Evolutionary conservation across 2,797 vertebrate species (phyloP).

Genomic region (Pitangus sulphuratus): DNA sequence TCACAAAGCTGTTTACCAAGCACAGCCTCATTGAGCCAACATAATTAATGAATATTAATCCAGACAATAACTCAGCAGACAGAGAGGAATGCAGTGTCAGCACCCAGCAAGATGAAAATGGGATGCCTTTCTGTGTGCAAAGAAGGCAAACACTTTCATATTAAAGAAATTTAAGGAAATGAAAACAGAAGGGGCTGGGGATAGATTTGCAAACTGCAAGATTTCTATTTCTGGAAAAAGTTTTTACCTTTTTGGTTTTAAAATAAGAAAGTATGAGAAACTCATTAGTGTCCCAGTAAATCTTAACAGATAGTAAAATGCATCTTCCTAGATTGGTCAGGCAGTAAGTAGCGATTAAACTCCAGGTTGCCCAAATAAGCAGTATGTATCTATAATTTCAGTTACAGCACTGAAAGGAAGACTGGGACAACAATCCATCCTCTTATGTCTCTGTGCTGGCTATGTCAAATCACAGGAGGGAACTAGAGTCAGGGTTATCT

Average conservation of each 20-base stretch:
- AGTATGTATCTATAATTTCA: background rate
- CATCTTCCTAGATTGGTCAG: background rate
- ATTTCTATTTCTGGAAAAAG: background rate
- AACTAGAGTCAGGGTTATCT: background rate
- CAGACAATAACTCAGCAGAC: constrained; percentile 41
- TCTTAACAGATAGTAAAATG: background rate
- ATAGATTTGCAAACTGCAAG: background rate
- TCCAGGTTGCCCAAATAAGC: background rate
- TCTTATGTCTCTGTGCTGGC: background rate
- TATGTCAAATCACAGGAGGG: background rate
- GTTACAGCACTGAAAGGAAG: background rate
- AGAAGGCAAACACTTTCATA: background rate
- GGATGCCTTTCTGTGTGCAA: background rate
- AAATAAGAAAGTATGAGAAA: background rate
- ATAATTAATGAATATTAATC: constrained; percentile 57
- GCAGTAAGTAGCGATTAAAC: background rate
- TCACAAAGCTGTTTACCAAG: constrained; percentile 48
- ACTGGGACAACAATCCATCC: background rate
- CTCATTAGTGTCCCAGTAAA: background rate
- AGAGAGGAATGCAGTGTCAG: constrained; percentile 20
- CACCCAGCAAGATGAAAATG: constrained; percentile 19
- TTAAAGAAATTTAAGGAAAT: background rate
- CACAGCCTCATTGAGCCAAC: background rate
- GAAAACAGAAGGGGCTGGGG: background rate
- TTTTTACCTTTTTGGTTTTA: background rate